Base-by-base conservation (phyloP, 2,888 invertebrate genomes). In the Xestobium rufovillosum region DNA sequence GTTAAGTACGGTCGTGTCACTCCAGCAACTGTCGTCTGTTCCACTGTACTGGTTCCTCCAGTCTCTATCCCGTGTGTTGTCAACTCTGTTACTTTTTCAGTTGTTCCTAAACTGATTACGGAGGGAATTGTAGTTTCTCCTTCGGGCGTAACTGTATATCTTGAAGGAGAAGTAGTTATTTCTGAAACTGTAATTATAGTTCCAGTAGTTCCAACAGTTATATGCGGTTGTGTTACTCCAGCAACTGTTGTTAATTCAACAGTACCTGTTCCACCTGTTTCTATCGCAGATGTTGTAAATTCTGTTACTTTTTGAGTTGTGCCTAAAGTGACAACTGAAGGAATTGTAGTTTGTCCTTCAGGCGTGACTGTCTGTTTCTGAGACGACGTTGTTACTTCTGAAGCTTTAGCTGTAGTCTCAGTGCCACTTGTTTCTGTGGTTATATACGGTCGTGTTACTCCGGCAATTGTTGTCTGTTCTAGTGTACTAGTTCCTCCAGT, bases 71-170 rank as follows among this genome's bases (percentile, higher is more conserved):
- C n/a, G n/a, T n/a, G n/a, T n/a, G n/a, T n/a, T n/a, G 28, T 23
- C 23, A 26, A 3, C 16, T n/a, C 34, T 36, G 27, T 25, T 17
- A 23, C 25, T 19, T 14, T 30, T 33, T 31, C 35, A 29, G 29
- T 8, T n/a, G 25, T 26, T 9, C 29, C 17, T 26, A 28, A 25
- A 13, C 27, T 33, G 6, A 30, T 19, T 10, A 30, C 17, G 11
- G 26, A 30, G 11, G 36, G 4, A 3, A 26, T 23, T 19, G 32
- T 33, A 15, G 38, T 28, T 38, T 26, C 14, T n/a, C 35, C 17
- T 26, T 42, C 19, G n/a, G n/a, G n/a, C n/a, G n/a, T n/a, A n/a
- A n/a, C n/a, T n/a, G 53, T 64, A 60, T 8, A 23, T 26, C 26
- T 29, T 12, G 30, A 36, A 34, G 40, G 31, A 4, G 28, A 30